Evolutionary conservation across 1,140 invertebrate genomes (phyloP), one percentile per base, ranked within the genome.

Genomic region (Sycobia sp.): DNA sequence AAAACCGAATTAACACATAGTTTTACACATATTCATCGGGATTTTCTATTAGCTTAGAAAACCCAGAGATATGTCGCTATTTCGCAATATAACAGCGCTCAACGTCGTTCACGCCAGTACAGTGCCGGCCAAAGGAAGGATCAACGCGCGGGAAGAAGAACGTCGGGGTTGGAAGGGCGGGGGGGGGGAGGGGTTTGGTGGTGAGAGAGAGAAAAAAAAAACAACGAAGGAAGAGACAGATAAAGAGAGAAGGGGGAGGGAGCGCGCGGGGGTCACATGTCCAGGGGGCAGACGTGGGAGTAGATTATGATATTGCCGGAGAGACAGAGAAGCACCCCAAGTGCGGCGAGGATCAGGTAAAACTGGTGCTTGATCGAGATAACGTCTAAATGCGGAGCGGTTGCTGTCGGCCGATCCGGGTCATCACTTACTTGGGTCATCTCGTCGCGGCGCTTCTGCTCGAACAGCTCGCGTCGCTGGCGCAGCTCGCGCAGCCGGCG

Each of bases 381-480:
- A 73, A 79, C 73, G 66, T 76, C 71, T 73, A 77, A 70, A 68
- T 79, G 73, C 71, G 76, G 71, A 46, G 55, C 41, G 39, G 34
- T 47, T 38, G 47, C 34, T 23, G 44, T 55, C 67, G 73, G 69
- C 71, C 76, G 70, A 70, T 76, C 76, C 74, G 70, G 66, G 66
- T 79, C 79, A 67, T 79, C 77, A 82, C 80, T 82, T 81, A 82
- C 80, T 82, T 82, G 80, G 67, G 78, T 82, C 79, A 82, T 82
- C 75, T 84, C 81, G 70, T 83, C 80, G 27, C 82, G 78, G 13
- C 81, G 75, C 36, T 84, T 82, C 76, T 79, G 78, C 54, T 84
- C 82, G 51, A 84, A 71, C 29, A 74, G 32, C 29, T 80, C 75
- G 18, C 78, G 73, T 22, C 82, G 71, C 29, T 72, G 71, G 20